phyloP scores from a whole-genome alignment of 2,113 vertebrate genomes.

The Podarcis muralis region DNA sequence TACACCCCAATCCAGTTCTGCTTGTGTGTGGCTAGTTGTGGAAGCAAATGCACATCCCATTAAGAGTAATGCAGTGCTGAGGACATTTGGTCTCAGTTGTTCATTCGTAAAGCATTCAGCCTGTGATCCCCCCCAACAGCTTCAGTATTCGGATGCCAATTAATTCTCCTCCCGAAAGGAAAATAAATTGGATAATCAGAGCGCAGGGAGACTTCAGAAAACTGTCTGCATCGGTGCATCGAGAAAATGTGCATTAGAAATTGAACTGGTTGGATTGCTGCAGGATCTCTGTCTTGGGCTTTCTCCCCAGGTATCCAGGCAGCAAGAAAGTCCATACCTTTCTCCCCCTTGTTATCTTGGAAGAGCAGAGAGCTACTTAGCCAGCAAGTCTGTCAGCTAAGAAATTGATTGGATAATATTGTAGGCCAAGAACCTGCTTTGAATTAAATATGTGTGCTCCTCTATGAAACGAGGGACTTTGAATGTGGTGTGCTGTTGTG shows the following conservation, averaged over 20 bases:
- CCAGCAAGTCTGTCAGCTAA: slow-evolving; percentile 10
- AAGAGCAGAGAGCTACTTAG: background rate
- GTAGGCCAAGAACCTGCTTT: background rate
- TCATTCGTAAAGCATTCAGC: background rate
- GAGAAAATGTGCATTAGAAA: background rate
- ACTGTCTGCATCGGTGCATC: background rate
- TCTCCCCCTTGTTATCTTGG: background rate
- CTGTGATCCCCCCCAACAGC: no score
- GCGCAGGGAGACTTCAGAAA: background rate
- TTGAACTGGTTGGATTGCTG: background rate
- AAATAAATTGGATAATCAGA: background rate
- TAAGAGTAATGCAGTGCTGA: background rate
- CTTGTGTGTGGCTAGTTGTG: background rate
- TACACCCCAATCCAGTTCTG: background rate
- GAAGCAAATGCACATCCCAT: background rate
- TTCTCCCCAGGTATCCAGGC: background rate
- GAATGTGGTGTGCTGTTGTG: background rate
- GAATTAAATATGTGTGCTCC: slow-evolving; percentile 21
- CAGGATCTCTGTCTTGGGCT: background rate
- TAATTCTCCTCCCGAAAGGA: background rate
- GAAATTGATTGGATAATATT: slow-evolving; percentile 5
- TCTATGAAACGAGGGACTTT: rapidly evolving
- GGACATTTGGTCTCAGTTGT: background rate
- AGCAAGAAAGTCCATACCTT: background rate
- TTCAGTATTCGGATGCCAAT: background rate